Base-by-base conservation (phyloP, 2,113 vertebrate species). In the Atlantisia rogersi region DNA sequence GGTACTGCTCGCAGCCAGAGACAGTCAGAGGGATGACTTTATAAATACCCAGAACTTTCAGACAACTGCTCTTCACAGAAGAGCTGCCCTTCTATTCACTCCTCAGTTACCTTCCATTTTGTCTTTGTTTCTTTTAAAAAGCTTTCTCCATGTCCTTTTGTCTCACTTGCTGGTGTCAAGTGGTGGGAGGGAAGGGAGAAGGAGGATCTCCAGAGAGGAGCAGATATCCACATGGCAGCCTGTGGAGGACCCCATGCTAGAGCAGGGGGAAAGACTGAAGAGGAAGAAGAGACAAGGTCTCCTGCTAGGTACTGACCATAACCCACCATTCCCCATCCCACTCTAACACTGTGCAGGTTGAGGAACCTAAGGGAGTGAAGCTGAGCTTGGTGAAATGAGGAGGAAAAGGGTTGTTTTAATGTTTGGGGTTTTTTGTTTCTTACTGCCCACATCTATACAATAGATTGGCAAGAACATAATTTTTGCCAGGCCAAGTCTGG, bases 201-300 rank as follows among this genome's bases (percentile, higher is more conserved):
- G 18, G 40, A 64, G 17, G 6, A 25, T 9, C 11, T 56, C 37
- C 21, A 70, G 20, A 52, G 44, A 4, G 26, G 19, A 85, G 37
- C 15, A 90, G 52, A 62, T 79, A 65, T 35, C 31, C 32, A 31
- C 12, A 17, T 1, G 4, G 21, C 18, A 69, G 21, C 32, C 52
- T 4, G 7, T 50, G 74, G 35, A 70, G 9, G 6, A 53, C 13
- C 10, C 18, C 24, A 50, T 0, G 1, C 7, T 8, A 5, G 24
- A 79, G 29, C 40, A 73, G 29, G 14, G 25, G 8, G 14, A 42
- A 64, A 64, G 20, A 64, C 6, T 35, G 31, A 69, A 53, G 25
- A 77, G 18, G 24, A 78, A 59, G 17, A 9, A 73, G 31, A 67
- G 2, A 6, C 4, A 12, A 39, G 6, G 11, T 12, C 14, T 79